A percentile compares a stretch with the other conserved stretches of the same genome.
Evolutionary conservation across 2,797 vertebrate genomes (phyloP).

Genomic region (Pitangus sulphuratus): DNA sequence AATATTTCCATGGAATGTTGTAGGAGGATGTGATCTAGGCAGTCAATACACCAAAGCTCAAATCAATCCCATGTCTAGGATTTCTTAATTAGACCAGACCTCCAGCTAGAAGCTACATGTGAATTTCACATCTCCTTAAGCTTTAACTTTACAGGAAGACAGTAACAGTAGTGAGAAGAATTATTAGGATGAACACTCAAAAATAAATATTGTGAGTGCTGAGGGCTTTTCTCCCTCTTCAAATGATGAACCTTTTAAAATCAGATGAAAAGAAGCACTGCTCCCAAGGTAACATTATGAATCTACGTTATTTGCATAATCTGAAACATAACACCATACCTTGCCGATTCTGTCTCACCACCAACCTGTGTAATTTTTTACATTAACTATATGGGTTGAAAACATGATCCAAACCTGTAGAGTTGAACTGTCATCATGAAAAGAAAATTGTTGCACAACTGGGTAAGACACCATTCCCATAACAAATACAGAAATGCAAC

Average conservation of each 20-base stretch:
- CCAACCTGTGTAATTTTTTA: neutral
- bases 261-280: neutral
- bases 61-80: neutral
- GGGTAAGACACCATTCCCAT: neutral
- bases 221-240: neutral
- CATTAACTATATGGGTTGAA: neutral
- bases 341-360: neutral
- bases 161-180: neutral
- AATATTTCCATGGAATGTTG: neutral
- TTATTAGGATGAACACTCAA: neutral
- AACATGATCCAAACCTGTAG: neutral
- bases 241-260: neutral
- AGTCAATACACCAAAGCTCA: neutral
- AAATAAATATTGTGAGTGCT: neutral
- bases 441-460: neutral
- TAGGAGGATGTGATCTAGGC: neutral
- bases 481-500: neutral
- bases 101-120: neutral
- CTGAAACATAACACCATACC: neutral
- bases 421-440: neutral
- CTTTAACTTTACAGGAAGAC: neutral
- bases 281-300: neutral
- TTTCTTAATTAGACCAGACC: neutral
- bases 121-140: neutral
- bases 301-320: neutral